A percentile compares a stretch with the other conserved stretches of the same genome.
phyloP scores from a whole-genome alignment of 2,113 vertebrate species.

The Elgaria multicarinata region DNA sequence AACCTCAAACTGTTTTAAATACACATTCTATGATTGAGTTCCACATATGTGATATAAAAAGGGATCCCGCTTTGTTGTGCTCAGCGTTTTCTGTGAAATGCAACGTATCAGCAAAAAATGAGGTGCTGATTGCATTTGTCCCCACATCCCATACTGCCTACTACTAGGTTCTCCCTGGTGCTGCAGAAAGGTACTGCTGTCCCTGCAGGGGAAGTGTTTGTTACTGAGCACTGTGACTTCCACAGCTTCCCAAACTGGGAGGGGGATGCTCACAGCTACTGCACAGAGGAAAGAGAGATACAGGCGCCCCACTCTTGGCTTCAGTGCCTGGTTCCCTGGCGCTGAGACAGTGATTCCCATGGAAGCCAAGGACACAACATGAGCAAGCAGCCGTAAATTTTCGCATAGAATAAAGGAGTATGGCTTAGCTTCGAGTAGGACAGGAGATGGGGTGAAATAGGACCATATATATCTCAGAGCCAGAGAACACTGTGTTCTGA shows the following conservation, averaged over 20 bases:
- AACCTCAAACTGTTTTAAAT: background rate
- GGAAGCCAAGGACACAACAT: slow-evolving; percentile 26
- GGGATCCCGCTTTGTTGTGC: background rate
- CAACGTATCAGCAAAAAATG: background rate
- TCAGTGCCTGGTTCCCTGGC: slow-evolving; percentile 14
- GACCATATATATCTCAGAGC: slow-evolving; percentile 18
- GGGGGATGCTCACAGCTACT: background rate
- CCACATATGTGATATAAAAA: background rate
- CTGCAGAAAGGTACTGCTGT: background rate
- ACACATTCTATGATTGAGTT: background rate
- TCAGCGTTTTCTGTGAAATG: background rate
- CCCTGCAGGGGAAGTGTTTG: background rate
- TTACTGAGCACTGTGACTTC: background rate
- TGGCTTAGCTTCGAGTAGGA: slow-evolving; percentile 4
- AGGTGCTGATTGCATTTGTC: background rate
- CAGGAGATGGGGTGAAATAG: slow-evolving; percentile 11
- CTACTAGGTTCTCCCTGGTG: background rate
- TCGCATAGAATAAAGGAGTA: slow-evolving; percentile 27
- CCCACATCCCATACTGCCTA: background rate
- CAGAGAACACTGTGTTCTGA: slow-evolving; percentile 26
- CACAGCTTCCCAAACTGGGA: background rate
- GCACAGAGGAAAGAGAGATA: slow-evolving; percentile 5
- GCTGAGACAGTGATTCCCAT: slow-evolving; percentile 11
- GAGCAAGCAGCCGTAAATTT: slow-evolving; percentile 32
- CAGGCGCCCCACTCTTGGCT: slow-evolving; percentile 20